phyloP scores from a whole-genome alignment of 2,797 vertebrate species.

The Cossypha caffra region DNA sequence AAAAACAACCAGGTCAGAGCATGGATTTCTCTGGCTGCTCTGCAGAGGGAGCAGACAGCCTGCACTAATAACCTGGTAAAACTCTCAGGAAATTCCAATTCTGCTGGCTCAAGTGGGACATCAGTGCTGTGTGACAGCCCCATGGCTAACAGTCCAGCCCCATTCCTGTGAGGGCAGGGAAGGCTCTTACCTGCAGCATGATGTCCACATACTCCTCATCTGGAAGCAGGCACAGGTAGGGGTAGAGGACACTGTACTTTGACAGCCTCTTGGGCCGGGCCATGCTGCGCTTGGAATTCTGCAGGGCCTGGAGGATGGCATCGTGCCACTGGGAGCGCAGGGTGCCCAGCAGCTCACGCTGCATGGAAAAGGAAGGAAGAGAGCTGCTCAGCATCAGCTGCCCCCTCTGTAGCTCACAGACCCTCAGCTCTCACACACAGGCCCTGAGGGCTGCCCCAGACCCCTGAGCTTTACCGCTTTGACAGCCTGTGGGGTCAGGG shows the following conservation, averaged over 20 bases:
- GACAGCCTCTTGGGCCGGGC: slow-evolving; percentile 13
- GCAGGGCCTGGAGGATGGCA: slow-evolving; percentile 78
- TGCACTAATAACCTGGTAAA: neutral
- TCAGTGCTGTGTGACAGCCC: neutral
- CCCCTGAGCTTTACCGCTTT: slow-evolving; percentile 74
- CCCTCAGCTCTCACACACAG: too few relatives aligned
- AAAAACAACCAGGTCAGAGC: neutral
- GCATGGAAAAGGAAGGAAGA: neutral
- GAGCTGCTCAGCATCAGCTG: neutral
- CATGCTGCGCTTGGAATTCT: slow-evolving; percentile 77
- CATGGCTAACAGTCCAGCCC: rapidly evolving
- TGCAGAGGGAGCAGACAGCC: neutral
- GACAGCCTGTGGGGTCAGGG: slow-evolving; percentile 70
- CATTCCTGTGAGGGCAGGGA: neutral
- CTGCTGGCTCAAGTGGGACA: neutral
- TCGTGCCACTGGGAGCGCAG: slow-evolving; percentile 81
- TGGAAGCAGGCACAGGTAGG: slow-evolving; percentile 86
- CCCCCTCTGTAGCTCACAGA: neutral
- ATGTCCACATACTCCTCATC: slow-evolving; percentile 85
- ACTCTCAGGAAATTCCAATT: neutral
- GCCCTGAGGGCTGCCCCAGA: neutral
- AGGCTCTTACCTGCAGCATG: slow-evolving; percentile 86
- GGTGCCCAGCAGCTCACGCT: slow-evolving; percentile 82
- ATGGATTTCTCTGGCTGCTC: neutral
- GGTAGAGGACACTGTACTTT: slow-evolving; percentile 76